These are phyloP conservation scores for Sebastes kiyomatsui DNA, from an alignment of 2,797 vertebrate species.

Conservation along the genomic window DNA sequence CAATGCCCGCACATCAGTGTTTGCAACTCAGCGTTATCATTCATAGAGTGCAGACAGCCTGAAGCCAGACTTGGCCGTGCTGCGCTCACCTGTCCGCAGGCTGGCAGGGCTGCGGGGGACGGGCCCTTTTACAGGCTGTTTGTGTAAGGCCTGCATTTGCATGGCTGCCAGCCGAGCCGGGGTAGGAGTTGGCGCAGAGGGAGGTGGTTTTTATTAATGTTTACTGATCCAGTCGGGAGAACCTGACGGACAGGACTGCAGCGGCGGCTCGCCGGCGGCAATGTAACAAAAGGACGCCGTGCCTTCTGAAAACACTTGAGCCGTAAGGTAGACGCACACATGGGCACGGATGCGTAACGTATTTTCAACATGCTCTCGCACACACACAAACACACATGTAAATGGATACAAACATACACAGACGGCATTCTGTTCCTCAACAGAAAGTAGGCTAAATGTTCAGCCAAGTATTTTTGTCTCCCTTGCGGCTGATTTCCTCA, in stretches of 20 bases:
- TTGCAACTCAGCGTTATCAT: not conserved
- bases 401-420: slow-evolving; percentile 3
- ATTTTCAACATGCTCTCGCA: slow-evolving; percentile 19
- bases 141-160: slow-evolving; percentile 70
- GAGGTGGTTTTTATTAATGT: slow-evolving; percentile 70
- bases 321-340: slow-evolving; percentile 21
- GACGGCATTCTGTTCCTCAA: slow-evolving; percentile 31
- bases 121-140: slow-evolving; percentile 58
- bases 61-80: slow-evolving; percentile 31
- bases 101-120: slow-evolving; percentile 11
- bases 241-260: slow-evolving; percentile 81
- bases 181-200: slow-evolving; percentile 48
- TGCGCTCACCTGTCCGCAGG: slow-evolving; percentile 59
- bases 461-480: slow-evolving; percentile 59
- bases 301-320: slow-evolving; percentile 43
- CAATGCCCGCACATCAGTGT: not conserved
- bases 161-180: slow-evolving; percentile 67
- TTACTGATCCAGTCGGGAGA: slow-evolving; percentile 77
- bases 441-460: slow-evolving; percentile 45
- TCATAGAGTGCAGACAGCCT: slow-evolving; percentile 27
- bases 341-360: slow-evolving; percentile 26
- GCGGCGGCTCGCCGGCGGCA: slow-evolving; percentile 54
- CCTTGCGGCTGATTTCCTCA: slow-evolving; percentile 70
- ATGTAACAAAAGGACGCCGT: slow-evolving; percentile 46
- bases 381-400: not conserved